Conservation (phyloP, 1,140 invertebrate species). For the Tribolium castaneum region DNA sequence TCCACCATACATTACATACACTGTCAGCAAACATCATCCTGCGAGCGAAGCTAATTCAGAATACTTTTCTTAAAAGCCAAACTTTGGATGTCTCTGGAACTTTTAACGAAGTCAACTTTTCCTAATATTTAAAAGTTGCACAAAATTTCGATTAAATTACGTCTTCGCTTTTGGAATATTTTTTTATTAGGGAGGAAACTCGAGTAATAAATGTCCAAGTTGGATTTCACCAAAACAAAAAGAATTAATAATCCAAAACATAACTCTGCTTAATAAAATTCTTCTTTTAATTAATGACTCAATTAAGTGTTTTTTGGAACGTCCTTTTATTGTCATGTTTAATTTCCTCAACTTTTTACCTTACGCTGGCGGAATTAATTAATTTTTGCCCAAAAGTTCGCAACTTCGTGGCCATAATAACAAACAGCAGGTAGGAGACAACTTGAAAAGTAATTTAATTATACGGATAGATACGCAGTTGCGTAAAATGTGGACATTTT, state of each 20-base stretch:
- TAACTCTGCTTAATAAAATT: constrained; percentile 15
- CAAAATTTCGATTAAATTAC: constrained; percentile 15
- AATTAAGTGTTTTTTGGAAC: constrained; percentile 6
- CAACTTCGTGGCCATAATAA: constrained; percentile 10
- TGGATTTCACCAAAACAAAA: constrained; percentile 11
- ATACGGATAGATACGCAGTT: background rate
- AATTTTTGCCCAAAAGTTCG: constrained; percentile 8
- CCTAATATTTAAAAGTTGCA: background rate
- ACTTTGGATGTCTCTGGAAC: background rate
- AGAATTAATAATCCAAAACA: constrained; percentile 19
- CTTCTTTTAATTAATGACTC: constrained; percentile 28
- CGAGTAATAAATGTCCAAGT: constrained; percentile 8
- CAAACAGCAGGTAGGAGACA: constrained; percentile 10
- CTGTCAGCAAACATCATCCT: constrained; percentile 8
- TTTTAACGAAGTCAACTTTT: background rate
- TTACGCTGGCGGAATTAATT: constrained; percentile 7
- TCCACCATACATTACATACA: constrained; percentile 4
- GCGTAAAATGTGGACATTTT: background rate
- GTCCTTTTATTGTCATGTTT: constrained; percentile 30
- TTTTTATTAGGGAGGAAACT: background rate
- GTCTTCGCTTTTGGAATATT: background rate
- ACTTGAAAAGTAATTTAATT: background rate
- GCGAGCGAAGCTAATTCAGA: background rate
- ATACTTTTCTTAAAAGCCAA: background rate
- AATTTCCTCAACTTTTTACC: constrained; percentile 2